Evolutionary conservation across 2,113 vertebrate genomes (phyloP), one percentile per base, ranked within the genome.

Genomic region (Martes martes): DNA sequence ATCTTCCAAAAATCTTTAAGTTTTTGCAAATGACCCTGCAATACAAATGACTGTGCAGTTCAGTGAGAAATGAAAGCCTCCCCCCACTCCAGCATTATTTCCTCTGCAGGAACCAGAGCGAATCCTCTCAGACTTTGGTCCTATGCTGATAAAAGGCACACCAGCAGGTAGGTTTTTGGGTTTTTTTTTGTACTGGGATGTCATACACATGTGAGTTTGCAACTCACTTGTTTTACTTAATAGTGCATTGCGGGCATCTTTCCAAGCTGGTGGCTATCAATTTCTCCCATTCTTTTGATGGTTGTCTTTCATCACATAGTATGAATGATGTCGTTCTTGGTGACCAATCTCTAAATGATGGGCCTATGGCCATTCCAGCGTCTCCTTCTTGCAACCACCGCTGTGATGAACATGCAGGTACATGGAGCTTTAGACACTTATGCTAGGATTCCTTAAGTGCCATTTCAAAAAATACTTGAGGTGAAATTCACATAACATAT

Each of bases 221-320:
- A 87, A 78, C 4, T 71, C n/a, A 71, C 31, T 24, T n/a, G 7
- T 80, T 96, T 93, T 52, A 76, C 78, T 95, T 84, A 71, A 7
- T 33, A 78, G 45, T 19, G 63, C 42, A 63, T 55, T 3, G 0
- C 3, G n/a, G 31, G 63, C n/a, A 19, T 73, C 36, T 39, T 80
- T 81, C n/a, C 52, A 47, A 39, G 8, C 59, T 14, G 24, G 18
- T 42, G n/a, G 8, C 87, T 76, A 18, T 16, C 11, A 7, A 7
- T 74, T 71, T 81, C 39, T 47, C 11, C 9, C 36, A 47, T 67
- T 71, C 14, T 55, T 47, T 31, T 82, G 33, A 61, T 23, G 39
- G 36, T n/a, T 81, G 21, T 63, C 23, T 61, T 85, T 82, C 42
- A 86, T 18, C 50, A 47, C 67, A 39, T 50, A 52, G 11, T 47